Evolutionary conservation across 2,888 invertebrate genomes (phyloP).

Genomic region (Calameuta filiformis): DNA sequence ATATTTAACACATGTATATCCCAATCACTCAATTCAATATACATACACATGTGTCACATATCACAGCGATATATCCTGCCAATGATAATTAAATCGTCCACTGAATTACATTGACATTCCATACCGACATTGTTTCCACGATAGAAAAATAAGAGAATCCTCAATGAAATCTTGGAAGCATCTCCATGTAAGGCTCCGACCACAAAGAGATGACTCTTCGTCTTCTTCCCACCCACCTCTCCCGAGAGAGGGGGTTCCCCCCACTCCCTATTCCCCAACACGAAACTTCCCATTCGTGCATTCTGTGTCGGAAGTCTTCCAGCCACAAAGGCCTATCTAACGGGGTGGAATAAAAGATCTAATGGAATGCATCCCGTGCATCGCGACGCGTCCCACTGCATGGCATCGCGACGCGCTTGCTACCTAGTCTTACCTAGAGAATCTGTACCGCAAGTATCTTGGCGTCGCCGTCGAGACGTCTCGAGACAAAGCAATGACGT

Average conservation of each 20-base stretch:
- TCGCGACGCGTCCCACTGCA: not conserved
- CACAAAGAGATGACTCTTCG: not conserved
- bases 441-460: not conserved
- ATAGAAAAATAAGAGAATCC: not conserved
- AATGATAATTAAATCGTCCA: not conserved
- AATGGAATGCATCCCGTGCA: slow-evolving; percentile 8
- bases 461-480: not conserved
- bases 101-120: not conserved
- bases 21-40: not conserved
- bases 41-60: no score
- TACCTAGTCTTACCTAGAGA: not conserved
- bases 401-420: not conserved
- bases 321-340: not conserved
- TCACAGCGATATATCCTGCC: no score
- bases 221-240: not conserved
- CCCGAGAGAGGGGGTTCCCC: no score
- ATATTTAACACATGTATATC: not conserved
- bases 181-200: not conserved
- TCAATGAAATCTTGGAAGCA: not conserved
- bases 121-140: not conserved
- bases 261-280: not conserved
- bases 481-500: not conserved
- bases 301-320: not conserved
- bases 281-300: not conserved
- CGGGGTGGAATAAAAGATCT: slow-evolving; percentile 1